Percentiles rank a stretch among this genome's conserved stretches.
These are phyloP conservation scores for Macaca nemestrina DNA, from an alignment of 2,113 vertebrate species.

Conservation along the genomic window DNA sequence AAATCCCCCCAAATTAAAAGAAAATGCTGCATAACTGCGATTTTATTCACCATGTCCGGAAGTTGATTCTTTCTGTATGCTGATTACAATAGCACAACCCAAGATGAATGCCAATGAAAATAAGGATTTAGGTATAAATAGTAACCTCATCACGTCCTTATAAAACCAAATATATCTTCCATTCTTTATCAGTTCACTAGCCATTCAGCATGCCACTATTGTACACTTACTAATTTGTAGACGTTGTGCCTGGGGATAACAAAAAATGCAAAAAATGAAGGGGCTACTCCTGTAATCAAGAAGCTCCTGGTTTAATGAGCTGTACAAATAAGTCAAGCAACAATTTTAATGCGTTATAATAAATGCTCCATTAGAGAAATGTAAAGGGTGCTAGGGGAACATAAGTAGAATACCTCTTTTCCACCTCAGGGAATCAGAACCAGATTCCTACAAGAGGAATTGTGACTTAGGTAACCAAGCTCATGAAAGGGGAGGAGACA, in stretches of 20 bases:
- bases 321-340: neutral
- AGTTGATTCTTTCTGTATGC: neutral
- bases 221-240: neutral
- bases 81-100: neutral
- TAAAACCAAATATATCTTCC: neutral
- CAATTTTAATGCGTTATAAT: neutral
- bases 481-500: neutral
- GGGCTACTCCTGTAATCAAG: neutral
- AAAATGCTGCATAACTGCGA: neutral
- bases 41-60: neutral
- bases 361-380: neutral
- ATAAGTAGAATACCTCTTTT: neutral
- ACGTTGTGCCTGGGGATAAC: neutral
- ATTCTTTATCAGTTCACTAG: neutral
- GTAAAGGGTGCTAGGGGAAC: neutral
- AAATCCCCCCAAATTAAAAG: neutral
- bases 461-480: neutral
- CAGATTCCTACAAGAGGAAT: neutral
- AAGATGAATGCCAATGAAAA: conserved; percentile 3
- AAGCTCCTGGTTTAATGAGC: neutral
- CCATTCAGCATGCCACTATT: neutral
- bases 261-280: neutral
- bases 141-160: neutral
- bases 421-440: neutral
- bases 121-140: neutral